A percentile compares a stretch with the other conserved stretches of the same genome.
phyloP scores from a whole-genome alignment of 2,888 invertebrate genomes.

The Anthoptus insignis region DNA sequence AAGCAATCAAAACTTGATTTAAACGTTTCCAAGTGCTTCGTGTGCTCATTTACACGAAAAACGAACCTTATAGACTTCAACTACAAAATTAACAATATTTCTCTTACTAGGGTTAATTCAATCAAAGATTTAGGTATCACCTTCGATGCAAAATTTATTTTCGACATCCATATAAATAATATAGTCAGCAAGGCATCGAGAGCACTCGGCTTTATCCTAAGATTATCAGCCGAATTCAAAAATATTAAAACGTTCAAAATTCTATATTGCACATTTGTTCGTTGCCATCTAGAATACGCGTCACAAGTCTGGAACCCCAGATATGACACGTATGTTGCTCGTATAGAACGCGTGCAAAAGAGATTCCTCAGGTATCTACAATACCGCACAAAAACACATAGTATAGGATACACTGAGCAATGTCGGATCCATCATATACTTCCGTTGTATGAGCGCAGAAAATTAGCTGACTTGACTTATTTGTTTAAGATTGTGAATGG shows the following conservation, averaged over 20 bases:
- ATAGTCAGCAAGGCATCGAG: constrained; percentile 3
- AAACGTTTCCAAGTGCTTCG: background rate
- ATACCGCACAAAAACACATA: background rate
- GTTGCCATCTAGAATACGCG: background rate
- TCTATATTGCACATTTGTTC: constrained; percentile 16
- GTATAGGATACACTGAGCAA: background rate
- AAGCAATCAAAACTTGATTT: background rate
- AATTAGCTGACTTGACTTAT: background rate
- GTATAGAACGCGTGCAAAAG: background rate
- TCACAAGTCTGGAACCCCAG: background rate
- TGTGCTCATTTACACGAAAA: constrained; percentile 1
- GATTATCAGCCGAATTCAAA: background rate
- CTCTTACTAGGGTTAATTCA: background rate
- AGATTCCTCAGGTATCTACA: background rate
- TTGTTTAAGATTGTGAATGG: background rate
- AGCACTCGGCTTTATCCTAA: constrained; percentile 1
- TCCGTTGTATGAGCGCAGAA: background rate
- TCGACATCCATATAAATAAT: background rate
- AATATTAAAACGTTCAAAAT: constrained; percentile 12
- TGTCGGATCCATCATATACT: background rate
- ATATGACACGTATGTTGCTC: background rate
- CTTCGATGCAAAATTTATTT: background rate
- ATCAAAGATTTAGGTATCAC: background rate
- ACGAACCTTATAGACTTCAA: background rate
- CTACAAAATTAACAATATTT: background rate